These are phyloP conservation scores for Ectobius pallidus DNA, from an alignment of 2,888 invertebrate genomes.

Conservation along the genomic window DNA sequence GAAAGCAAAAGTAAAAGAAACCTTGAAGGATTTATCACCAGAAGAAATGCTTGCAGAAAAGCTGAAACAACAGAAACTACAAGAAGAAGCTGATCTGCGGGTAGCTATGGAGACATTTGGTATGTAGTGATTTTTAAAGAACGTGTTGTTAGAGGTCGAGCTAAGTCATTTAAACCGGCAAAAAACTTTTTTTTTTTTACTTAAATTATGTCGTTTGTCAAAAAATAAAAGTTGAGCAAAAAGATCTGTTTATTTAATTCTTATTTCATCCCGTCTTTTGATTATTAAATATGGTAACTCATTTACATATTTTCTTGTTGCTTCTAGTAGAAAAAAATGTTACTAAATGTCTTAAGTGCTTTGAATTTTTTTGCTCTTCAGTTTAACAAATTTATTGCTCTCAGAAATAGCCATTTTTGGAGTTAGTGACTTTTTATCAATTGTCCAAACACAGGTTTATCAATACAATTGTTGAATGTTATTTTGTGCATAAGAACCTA, in stretches of 20 bases:
- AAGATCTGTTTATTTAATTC: neutral
- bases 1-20: slow-evolving; percentile 63
- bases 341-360: no score
- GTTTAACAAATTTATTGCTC: no score
- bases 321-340: no score
- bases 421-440: no score
- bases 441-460: no score
- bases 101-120: slow-evolving; percentile 78
- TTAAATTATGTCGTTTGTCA: neutral
- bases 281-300: no score
- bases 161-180: neutral
- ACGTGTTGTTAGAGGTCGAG: neutral
- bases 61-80: slow-evolving; percentile 76
- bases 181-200: neutral
- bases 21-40: slow-evolving; percentile 65
- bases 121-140: slow-evolving; percentile 16
- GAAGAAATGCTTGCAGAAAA: slow-evolving; percentile 81
- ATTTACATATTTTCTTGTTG: no score
- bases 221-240: neutral
- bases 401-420: no score
- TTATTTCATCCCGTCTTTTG: neutral
- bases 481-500: no score
- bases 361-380: no score
- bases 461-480: no score
- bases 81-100: slow-evolving; percentile 86